Evolutionary conservation across 2,888 invertebrate species (phyloP), one percentile per base, ranked within the genome.

Genomic region (Mythimna albipuncta): DNA sequence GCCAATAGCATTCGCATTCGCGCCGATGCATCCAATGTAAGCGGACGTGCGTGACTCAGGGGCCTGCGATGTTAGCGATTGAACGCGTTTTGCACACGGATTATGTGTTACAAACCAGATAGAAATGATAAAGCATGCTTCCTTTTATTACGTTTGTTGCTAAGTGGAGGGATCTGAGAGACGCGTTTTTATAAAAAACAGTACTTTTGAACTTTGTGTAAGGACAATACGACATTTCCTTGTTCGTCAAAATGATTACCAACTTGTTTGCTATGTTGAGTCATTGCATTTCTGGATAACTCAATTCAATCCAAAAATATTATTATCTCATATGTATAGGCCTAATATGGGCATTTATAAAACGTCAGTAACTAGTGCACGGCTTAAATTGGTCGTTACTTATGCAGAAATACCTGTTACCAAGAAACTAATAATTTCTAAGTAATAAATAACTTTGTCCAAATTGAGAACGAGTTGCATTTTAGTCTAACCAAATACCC

Each of bases 1-100:
- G 87, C 88, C 89, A 89, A 89, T 87, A 68, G 71, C 85, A 85
- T 85, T 76, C 75, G 78, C 85, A 82, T 70, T 82, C 88, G 89
- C 88, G 84, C 86, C 85, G 88, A 83, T 89, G 90, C 90, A 88
- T 89, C 85, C 85, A 82, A 84, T 72, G 82, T 77, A 80, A 87
- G 82, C 90, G 91, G 90, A 91, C 91, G 90, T 81, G 73, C 75
- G 75, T 92, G 91, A 93, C 89, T 93, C 90, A 90, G 71, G 32
- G 21, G 61, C 59, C 50, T 26, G 73, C 65, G 64, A 79, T 79
- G 65, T 67, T 55, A 69, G 54, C 59, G 58, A 72, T 80, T 84
- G 69, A 66, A 77, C 69, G 72, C 67, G 41, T 75, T 77, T 69
- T 72, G 77, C 80, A 77, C 77, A 75, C 44, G 35, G 70, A 74